Evolutionary conservation across 2,888 invertebrate genomes (phyloP), one percentile per base, ranked within the genome.

Genomic region (Cosmopolites sordidus): DNA sequence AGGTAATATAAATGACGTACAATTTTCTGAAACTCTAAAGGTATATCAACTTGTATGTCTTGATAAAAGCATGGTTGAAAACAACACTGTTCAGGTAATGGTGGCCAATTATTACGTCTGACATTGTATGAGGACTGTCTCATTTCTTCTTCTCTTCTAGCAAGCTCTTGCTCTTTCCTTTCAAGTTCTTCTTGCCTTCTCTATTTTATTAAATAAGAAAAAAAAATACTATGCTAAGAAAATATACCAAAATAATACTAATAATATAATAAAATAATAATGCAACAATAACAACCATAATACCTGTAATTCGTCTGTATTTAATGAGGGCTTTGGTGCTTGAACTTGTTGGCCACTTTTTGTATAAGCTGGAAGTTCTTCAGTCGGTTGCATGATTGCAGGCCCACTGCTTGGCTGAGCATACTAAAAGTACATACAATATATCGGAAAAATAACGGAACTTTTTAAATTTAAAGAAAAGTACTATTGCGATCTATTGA

Each of bases 31-130:
- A 99, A 99, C 74, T 98, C 96, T 43, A 92, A 79, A 16, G 97
- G 96, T 73, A 99, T 99, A 72, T 99, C 99, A 42, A 99, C 91
- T 73, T 93, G 92, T 65, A 99, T 96, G 75, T 99, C 98, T 79
- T 99, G 98, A 75, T 98, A 98, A 78, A 99, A 99, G 75, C 99
- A 99, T 0, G 99, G 98, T 71, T 96, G 92, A 58, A 97, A 83
- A 56, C 93, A 95, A 66, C 91, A 92, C 68, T 88, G 87, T 48
- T 88, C 85, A 1, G 99, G 98, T 60, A 99, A 75, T 0, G 99
- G 99, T 1, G 99, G 99, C 96, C 97, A 99, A 77, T 99, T 99
- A 74, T 99, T 97, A 63, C 89, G 81, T 62, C 92, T 76, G 4
- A 83, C 83, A 33, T 84, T 82, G 55, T 73, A 75, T 46, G 77